phyloP scores from a whole-genome alignment of 2,888 invertebrate species.

The Teleiodes luculella region DNA sequence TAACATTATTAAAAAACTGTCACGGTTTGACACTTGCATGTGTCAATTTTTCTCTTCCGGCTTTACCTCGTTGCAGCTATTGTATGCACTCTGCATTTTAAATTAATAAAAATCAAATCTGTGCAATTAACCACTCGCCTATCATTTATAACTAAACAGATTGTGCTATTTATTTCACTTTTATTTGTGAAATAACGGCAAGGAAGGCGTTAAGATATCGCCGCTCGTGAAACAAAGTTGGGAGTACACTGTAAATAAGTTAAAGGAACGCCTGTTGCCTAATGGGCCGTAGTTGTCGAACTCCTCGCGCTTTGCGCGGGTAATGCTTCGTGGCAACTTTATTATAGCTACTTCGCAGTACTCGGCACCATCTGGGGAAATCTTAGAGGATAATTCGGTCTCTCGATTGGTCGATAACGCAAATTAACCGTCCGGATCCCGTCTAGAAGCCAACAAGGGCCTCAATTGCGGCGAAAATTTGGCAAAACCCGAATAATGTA shows the following conservation, averaged over 20 bases:
- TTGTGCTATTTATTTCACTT: conserved; percentile 18
- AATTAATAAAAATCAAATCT: too few species aligned
- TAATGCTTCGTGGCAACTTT: conserved; percentile 32
- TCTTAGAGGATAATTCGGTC: conserved; percentile 16
- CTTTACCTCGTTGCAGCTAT: too few species aligned
- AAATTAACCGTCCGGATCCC: conserved; percentile 11
- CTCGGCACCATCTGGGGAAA: conserved; percentile 30
- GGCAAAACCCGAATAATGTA: conserved; percentile 1
- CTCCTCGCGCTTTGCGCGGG: conserved; percentile 18
- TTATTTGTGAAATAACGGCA: conserved; percentile 23
- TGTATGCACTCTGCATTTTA: too few species aligned
- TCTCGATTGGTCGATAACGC: conserved; percentile 17
- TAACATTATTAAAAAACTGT: too few species aligned
- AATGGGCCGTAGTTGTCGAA: conserved; percentile 52
- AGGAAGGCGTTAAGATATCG: conserved; percentile 31
- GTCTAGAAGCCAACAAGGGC: background rate
- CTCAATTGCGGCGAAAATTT: conserved; percentile 5
- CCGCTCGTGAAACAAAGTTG: conserved; percentile 38
- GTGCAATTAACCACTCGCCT: too few species aligned
- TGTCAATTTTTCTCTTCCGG: too few species aligned
- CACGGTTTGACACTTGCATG: too few species aligned
- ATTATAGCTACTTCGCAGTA: conserved; percentile 35
- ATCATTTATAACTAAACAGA: too few species aligned
- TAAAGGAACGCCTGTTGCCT: conserved; percentile 50
- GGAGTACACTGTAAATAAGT: conserved; percentile 56